phyloP scores from a whole-genome alignment of 1,140 invertebrate species.

The Polypedilum pembai region DNA sequence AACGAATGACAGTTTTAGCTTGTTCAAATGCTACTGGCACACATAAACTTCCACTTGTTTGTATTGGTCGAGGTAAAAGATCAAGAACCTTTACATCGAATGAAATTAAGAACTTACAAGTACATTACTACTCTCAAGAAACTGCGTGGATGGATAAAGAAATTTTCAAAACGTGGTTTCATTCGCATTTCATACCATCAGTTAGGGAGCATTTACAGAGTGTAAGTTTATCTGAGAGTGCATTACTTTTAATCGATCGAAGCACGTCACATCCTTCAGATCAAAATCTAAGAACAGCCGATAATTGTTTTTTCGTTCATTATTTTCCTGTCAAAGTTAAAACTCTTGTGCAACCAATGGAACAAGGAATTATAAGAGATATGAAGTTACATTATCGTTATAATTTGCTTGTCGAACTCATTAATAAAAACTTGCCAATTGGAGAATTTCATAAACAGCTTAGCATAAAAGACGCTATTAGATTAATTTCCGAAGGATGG shows the following conservation, averaged over 20 bases:
- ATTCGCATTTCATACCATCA: slow-evolving; percentile 36
- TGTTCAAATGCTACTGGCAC: slow-evolving; percentile 36
- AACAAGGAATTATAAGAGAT: slow-evolving; percentile 44
- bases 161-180: slow-evolving; percentile 41
- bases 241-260: slow-evolving; percentile 43
- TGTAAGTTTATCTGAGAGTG: slow-evolving; percentile 38
- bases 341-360: slow-evolving; percentile 46
- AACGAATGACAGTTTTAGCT: slow-evolving; percentile 35
- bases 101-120: slow-evolving; percentile 34
- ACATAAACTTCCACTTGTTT: slow-evolving; percentile 36
- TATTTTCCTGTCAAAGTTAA: slow-evolving; percentile 46
- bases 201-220: slow-evolving; percentile 33
- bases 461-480: background rate
- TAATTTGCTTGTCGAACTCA: background rate
- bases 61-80: slow-evolving; percentile 35
- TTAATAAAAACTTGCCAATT: background rate
- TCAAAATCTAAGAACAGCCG: slow-evolving; percentile 32
- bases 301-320: slow-evolving; percentile 34
- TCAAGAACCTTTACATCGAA: slow-evolving; percentile 37
- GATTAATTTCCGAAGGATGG: background rate
- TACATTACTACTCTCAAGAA: slow-evolving; percentile 38
- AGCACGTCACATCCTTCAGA: slow-evolving; percentile 34
- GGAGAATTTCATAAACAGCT: background rate
- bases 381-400: slow-evolving; percentile 30
- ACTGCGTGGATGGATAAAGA: slow-evolving; percentile 39